Evolutionary conservation across 2,113 vertebrate genomes (phyloP), one percentile per base, ranked within the genome.

Genomic region (Myxocyprinus asiaticus): DNA sequence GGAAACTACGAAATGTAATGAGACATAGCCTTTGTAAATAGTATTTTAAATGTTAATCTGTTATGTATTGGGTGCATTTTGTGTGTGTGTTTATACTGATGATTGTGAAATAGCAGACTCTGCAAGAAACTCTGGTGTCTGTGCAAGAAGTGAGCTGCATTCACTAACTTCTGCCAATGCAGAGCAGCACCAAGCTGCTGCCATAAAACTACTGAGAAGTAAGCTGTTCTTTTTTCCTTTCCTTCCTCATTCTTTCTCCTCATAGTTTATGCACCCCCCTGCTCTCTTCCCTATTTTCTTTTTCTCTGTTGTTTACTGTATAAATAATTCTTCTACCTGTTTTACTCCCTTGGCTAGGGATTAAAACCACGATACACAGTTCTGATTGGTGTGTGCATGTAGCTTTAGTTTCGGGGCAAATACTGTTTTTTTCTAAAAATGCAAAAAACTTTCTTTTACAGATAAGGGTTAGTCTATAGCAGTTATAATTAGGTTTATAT

Each of bases 41-140:
- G 7, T 51, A 9, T 51, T 14, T 10, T 4, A 55, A 9, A 55
- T 14, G 5, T 9, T 69, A 51, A 33, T 71, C 51, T 56, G 12
- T 44, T 6, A 9, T 42, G 33, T 56, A 56, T 44, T 55, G 50
- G 50, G 50, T 42, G 22, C 7, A 70, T 51, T 51, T 14, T 55
- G 47, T 55, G 11, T 55, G 55, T 33, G 68, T 56, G 68, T 71
- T n/a, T 71, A 7, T 71, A 53, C 56, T 71, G 68, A 2, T 71
- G 51, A 71, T 44, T 44, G 14, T 58, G 53, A 14, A 43, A 71
- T 43, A 71, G 5, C 33, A 43, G 44, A 58, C 68, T 56, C 68
- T 44, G 68, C 51, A 56, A 50, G 67, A 70, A 22, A 68, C 67
- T 51, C 66, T 53, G 50, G 50, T 53, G 50, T 53, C 50, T 51